Evolutionary conservation across 2,113 vertebrate genomes (phyloP).

Genomic region (Dasypus novemcinctus): DNA sequence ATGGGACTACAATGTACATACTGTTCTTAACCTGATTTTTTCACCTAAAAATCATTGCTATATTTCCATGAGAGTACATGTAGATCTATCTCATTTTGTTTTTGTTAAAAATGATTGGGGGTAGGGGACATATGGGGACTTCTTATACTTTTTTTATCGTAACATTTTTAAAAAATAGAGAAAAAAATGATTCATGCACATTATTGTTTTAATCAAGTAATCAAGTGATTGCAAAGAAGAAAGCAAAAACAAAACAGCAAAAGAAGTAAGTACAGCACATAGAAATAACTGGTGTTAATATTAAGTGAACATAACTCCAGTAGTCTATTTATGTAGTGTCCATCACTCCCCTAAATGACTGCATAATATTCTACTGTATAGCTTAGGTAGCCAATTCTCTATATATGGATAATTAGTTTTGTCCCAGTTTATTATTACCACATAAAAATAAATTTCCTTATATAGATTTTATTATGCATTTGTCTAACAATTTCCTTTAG

Average conservation of each 20-base stretch:
- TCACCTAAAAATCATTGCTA: too few relatives aligned
- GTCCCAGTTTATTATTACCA: neutral
- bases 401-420: neutral
- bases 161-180: too few relatives aligned
- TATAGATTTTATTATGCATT: neutral
- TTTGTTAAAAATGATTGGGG: constrained; percentile 20
- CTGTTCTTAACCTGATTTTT: neutral
- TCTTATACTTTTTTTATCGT: too few relatives aligned
- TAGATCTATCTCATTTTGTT: neutral
- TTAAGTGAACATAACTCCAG: neutral
- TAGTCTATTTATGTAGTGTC: neutral
- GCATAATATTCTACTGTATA: neutral
- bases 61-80: neutral
- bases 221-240: neutral
- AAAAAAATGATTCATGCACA: neutral
- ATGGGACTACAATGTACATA: neutral
- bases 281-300: neutral
- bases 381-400: neutral
- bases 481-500: neutral
- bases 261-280: neutral
- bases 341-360: neutral
- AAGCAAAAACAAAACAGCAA: neutral
- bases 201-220: constrained; percentile 12
- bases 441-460: neutral
- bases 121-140: too few relatives aligned